Evolutionary conservation across 2,888 invertebrate genomes (phyloP), one percentile per base, ranked within the genome.

Genomic region (Eupithecia inturbata): DNA sequence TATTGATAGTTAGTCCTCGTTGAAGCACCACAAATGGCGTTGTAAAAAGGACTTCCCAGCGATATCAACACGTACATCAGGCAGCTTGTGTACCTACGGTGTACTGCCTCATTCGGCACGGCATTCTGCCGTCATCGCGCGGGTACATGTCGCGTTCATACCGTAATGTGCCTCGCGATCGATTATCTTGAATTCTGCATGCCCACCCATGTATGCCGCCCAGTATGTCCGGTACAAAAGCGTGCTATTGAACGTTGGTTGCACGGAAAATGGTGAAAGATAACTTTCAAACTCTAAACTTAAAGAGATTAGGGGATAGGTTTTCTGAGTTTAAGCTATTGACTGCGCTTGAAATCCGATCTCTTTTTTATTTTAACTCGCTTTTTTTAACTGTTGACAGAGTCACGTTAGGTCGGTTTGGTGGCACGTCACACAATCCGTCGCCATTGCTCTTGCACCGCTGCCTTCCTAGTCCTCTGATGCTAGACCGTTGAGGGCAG

Each of bases 131-230:
- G 64, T 53, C 36, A 64, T 36, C 64, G 64, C 64, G 64, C 33
- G 49, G 64, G 45, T 45, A 70, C 62, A 63, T 57, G 64, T 64
- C 63, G 70, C 33, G 63, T 49, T 64, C 41, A 49, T 36, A 64
- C 57, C 64, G 19, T 66, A 36, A 22, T 28, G 53, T 66, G 22
- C 57, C 68, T 70, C 10, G 69, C 70, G 62, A 73, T 73, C 70
- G 70, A 70, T 70, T 10, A n/a, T 64, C 39, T 70, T 67, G 36
- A 68, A 63, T 70, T 67, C 60, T 67, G 62, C 49, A 70, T 70
- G 67, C 41, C 33, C 28, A 36, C 22, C 70, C n/a, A n/a, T n/a
- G n/a, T n/a, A n/a, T n/a, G n/a, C n/a, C n/a, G n/a, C n/a, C n/a
- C 39, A 53, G 70, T 31, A 22, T 53, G 28, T 63, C 62, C 66